Base-by-base conservation (phyloP, 2,113 vertebrate genomes). In the Oryzias curvinotus region DNA sequence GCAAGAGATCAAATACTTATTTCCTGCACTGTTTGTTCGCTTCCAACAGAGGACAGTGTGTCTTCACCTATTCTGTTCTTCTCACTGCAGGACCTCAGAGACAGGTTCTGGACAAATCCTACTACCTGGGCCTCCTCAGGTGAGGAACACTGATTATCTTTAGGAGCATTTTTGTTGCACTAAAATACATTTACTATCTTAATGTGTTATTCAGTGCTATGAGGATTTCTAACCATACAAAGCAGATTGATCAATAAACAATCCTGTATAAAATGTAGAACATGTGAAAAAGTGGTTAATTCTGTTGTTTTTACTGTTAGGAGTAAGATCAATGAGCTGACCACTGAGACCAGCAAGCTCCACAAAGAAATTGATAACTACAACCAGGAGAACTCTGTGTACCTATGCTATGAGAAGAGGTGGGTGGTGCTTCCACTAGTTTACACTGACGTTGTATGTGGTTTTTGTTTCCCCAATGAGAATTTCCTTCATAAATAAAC, bases 31-130 rank as follows among this genome's bases (percentile, higher is more conserved):
- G 36, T 36, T 2, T 10, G 36, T 12, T 36, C 7, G 12, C 36
- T 3, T 10, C 8, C 36, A 36, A 12, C 36, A 28, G 26, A 28
- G 26, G 26, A 28, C 26, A 36, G 36, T 36, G 12, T 36, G 36
- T 36, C 36, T 36, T 36, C 4, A 1, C n/a, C n/a, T 46, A 3
- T n/a, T n/a, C 21, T 3, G 0, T 41, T 5, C 0, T 1, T 36
- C n/a, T 85, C 83, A 62, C 81, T 58, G 71, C 78, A 99, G 97
- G 97, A 78, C 95, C 96, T 28, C 97, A 98, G 82, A 96, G 97
- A 58, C 96, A 98, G 86, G 95, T 99, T 85, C 90, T 96, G 92
- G 97, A 99, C 87, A 99, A 96, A 84, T 98, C 97, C 1, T 99
- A 97, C 62, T 99, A 95, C 80, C 89, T 99, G 66, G 97, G 97